A percentile compares a stretch with the other conserved stretches of the same genome.
These are phyloP conservation scores for Apotomis turbidana DNA, from an alignment of 2,888 invertebrate genomes.

Conservation along the genomic window DNA sequence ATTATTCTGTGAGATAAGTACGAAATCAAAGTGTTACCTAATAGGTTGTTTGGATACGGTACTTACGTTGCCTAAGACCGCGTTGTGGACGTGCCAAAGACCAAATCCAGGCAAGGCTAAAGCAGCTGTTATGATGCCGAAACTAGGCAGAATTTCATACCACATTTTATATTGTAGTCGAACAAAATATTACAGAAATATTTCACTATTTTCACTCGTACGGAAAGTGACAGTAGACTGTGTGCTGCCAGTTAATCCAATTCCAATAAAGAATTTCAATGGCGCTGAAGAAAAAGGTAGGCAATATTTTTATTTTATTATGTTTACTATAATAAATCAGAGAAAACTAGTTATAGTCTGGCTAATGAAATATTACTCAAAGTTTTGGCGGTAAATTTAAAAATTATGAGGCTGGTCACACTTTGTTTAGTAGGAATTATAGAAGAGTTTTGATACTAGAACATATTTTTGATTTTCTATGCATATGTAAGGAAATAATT, in stretches of 20 bases:
- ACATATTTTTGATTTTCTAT: too few species aligned
- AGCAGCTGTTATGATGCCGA: conserved; percentile 83
- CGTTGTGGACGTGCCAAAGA: conserved; percentile 85
- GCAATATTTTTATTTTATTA: conserved; percentile 39
- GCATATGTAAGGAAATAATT: too few species aligned
- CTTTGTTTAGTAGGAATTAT: too few species aligned
- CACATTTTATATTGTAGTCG: conserved; percentile 81
- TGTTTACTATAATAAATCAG: too few species aligned
- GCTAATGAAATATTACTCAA: too few species aligned
- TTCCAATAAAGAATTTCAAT: conserved; percentile 6
- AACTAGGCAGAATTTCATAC: conserved; percentile 88
- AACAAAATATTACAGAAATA: conserved; percentile 47
- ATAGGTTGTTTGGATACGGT: conserved; percentile 61
- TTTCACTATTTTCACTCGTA: conserved; percentile 46
- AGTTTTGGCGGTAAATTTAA: too few species aligned
- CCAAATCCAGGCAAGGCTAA: conserved; percentile 85
- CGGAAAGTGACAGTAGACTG: conserved; percentile 51
- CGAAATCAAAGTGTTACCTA: conserved; percentile 62
- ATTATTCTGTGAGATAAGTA: neutral
- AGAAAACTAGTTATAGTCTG: too few species aligned
- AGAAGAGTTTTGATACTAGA: too few species aligned
- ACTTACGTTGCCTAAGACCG: conserved; percentile 86
- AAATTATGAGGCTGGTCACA: too few species aligned
- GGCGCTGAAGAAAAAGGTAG: conserved; percentile 9
- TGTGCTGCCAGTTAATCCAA: conserved; percentile 54